Evolutionary conservation across 2,888 invertebrate species (phyloP), one percentile per base, ranked within the genome.

Genomic region (Drosophila melanocephala): DNA sequence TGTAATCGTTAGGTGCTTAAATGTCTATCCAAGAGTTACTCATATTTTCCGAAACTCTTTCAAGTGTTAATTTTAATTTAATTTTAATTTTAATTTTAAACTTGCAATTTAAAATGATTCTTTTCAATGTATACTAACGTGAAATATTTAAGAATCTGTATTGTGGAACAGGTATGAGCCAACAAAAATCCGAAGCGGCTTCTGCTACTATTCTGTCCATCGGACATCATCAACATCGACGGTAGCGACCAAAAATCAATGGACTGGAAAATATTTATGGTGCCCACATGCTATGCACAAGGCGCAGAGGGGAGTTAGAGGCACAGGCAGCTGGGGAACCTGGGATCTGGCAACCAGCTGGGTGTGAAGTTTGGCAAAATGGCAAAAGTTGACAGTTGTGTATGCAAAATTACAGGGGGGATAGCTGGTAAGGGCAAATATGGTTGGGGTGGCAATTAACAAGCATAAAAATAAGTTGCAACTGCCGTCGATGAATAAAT

Each of bases 201-300:
- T 37, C 28, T 26, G 30, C 53, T 64, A 50, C 39, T 61, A 37
- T 55, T 64, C 50, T 56, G 53, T 58, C 66, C 56, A 67, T 61
- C 74, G 72, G 69, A 80, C 86, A 83, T 83, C 85, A 86, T 83
- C 86, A 88, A 74, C 86, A 86, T 77, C 78, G 82, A 75, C 73
- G 78, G 72, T 77, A 88, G 77, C 87, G 89, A 84, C 84, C 84
- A 74, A 87, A 89, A 89, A 87, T 87, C 87, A 87, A 87, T 87
- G 89, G 87, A 75, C 87, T 79, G 87, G 87, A 87, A 88, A 87
- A 87, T 87, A 87, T 87, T 87, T 87, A 88, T 88, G 87, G 87
- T 89, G 87, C 75, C 83, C 87, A 81, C 84, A 83, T 71, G 47
- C 47, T 47, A 47, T 26, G 47, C 9, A 22, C 47, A 76, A 68